These are phyloP conservation scores for Oppia nitens DNA, from an alignment of 1,140 invertebrate genomes.

Conservation along the genomic window DNA sequence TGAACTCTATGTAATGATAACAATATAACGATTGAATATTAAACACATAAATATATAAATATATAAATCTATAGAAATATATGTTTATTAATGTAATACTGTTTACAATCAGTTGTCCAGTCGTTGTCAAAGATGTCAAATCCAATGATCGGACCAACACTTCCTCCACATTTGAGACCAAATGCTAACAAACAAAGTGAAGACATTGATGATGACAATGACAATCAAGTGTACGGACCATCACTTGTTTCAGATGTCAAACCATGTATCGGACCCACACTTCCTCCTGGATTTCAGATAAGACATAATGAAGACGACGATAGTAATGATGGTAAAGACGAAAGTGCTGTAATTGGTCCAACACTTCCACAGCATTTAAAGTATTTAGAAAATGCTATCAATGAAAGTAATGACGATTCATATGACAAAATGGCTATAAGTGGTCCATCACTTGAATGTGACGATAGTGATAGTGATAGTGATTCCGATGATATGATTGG, in stretches of 20 bases:
- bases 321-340: neutral
- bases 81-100: no score
- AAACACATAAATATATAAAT: no score
- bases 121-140: no score
- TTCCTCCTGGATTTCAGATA: neutral
- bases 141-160: constrained; percentile 1
- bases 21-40: no score
- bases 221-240: no score
- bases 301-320: neutral
- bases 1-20: no score
- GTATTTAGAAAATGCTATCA: neutral
- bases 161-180: neutral
- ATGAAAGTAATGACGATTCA: neutral
- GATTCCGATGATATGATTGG: constrained; percentile 7
- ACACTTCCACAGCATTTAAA: neutral
- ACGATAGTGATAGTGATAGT: neutral
- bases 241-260: no score
- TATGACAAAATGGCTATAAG: no score
- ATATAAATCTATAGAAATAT: no score
- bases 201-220: neutral
- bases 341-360: neutral
- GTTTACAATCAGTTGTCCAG: no score
- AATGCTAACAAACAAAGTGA: neutral
- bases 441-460: no score
- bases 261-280: neutral